Base-by-base conservation (phyloP, 2,888 invertebrate genomes). In the Chrysolina haemoptera region DNA sequence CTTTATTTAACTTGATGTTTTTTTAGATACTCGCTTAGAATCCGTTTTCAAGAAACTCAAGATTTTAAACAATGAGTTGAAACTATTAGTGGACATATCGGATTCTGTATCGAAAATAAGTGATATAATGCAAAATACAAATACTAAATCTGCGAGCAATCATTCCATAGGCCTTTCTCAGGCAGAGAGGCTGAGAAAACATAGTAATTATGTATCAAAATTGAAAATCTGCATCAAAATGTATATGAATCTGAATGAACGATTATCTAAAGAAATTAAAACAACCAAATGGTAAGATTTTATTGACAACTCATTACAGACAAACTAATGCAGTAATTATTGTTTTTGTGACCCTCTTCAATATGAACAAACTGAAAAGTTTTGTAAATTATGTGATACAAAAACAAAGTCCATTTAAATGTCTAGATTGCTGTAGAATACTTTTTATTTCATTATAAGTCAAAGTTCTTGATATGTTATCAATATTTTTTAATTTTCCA, bases 151-250 rank as follows among this genome's bases (percentile, higher is more conserved):
- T 70, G 27, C 50, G 10, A 68, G 62, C 22, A 46, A 48, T n/a
- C 53, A 83, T 70, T 80, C 84, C 12, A 18, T 53, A 40, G 35
- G 18, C 40, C 53, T 67, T 40, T 53, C 67, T 12, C 78, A 83
- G 66, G 77, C 82, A 8, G 81, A 85, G 6, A 81, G 77, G 59
- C 69, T 83, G 53, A 79, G 81, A 20, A 83, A 84, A 78, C 80
- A 82, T 27, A 82, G 76, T 62, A 80, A 81, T 76, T 84, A 85
- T 75, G 59, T 79, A 18, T 78, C 81, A 8, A 85, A 84, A 77
- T 67, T 86, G 27, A 85, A 84, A 76, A 79, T 81, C 48, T 83
- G 82, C 68, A 83, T 82, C 22, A 83, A 82, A 77, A 75, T 83
- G 55, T 85, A 84, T 74, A 77, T 80, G 43, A 80, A 82, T 71